These are phyloP conservation scores for Neostethus bicornis DNA, from an alignment of 2,797 vertebrate species.

Conservation along the genomic window DNA sequence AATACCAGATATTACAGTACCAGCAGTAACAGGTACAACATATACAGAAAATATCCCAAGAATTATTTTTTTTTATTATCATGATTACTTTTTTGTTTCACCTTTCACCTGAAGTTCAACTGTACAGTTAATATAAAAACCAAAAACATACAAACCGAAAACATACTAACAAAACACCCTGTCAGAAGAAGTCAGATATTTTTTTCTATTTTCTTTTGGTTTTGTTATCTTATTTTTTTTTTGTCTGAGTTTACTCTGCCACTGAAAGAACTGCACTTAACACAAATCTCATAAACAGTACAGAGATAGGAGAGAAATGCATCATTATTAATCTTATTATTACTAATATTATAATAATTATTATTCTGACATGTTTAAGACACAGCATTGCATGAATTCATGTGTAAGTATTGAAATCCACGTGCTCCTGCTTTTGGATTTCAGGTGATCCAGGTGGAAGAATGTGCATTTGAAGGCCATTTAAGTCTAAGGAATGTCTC, in stretches of 20 bases:
- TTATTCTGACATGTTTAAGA: constrained; percentile 43
- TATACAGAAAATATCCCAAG: constrained; percentile 78
- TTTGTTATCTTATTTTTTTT: constrained; percentile 36
- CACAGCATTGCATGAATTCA: constrained; percentile 40
- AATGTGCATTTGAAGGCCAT: constrained; percentile 23
- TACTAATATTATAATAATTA: constrained; percentile 24
- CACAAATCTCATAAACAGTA: constrained; percentile 72
- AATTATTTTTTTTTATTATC: constrained; percentile 46
- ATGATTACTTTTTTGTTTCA: constrained; percentile 38
- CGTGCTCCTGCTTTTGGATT: constrained; percentile 24
- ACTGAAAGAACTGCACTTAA: constrained; percentile 76
- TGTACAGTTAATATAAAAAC: constrained; percentile 84
- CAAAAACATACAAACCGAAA: constrained; percentile 74
- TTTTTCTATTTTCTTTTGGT: constrained; percentile 25
- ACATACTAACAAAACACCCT: constrained; percentile 85
- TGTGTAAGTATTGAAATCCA: constrained; percentile 28
- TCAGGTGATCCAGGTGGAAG: constrained; percentile 29
- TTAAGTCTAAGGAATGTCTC: constrained; percentile 34
- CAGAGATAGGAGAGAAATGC: constrained; percentile 59
- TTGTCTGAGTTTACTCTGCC: constrained; percentile 72
- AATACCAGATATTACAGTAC: constrained; percentile 79
- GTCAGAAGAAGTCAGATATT: constrained; percentile 67
- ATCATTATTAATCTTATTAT: constrained; percentile 27
- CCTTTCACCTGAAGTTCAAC: constrained; percentile 73
- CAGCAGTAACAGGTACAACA: constrained; percentile 86